Percentiles rank a stretch among this genome's conserved stretches.
These are phyloP conservation scores for Glaucidium brasilianum DNA, from an alignment of 2,113 vertebrate genomes.

Conservation along the genomic window DNA sequence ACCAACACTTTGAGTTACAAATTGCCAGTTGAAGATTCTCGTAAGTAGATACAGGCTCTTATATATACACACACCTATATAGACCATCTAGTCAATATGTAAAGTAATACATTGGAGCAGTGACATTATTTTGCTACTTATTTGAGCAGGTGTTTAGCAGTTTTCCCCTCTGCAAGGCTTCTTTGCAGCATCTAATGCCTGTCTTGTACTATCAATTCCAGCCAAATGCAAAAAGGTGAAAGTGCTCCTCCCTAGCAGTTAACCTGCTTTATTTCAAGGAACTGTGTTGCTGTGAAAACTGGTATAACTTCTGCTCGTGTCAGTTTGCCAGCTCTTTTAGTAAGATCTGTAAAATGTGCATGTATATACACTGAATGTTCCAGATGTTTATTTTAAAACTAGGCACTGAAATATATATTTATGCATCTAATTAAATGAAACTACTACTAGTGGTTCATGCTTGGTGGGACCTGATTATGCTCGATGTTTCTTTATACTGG, in stretches of 20 bases:
- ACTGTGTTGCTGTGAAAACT: not conserved
- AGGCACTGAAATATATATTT: not conserved
- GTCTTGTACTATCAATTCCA: not conserved
- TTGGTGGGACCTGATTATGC: not conserved
- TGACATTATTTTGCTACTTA: not conserved
- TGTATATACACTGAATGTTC: not conserved
- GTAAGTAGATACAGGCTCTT: not conserved
- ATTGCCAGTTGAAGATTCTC: not conserved
- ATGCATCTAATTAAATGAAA: not conserved
- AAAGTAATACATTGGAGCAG: not conserved
- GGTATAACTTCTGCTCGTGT: not conserved
- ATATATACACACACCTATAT: rapidly evolving
- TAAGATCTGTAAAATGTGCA: not conserved
- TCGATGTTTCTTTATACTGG: not conserved
- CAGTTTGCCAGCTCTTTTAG: not conserved
- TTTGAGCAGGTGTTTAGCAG: not conserved
- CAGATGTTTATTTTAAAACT: not conserved
- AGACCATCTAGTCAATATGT: not conserved
- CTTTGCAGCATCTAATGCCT: not conserved
- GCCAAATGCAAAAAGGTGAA: not conserved
- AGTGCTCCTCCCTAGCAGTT: not conserved
- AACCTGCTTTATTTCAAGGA: not conserved
- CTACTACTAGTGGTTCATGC: not conserved
- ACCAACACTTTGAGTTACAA: not conserved
- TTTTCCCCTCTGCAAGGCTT: not conserved